These are phyloP conservation scores for Oligia strigilis DNA, from an alignment of 2,888 invertebrate genomes.

Conservation along the genomic window DNA sequence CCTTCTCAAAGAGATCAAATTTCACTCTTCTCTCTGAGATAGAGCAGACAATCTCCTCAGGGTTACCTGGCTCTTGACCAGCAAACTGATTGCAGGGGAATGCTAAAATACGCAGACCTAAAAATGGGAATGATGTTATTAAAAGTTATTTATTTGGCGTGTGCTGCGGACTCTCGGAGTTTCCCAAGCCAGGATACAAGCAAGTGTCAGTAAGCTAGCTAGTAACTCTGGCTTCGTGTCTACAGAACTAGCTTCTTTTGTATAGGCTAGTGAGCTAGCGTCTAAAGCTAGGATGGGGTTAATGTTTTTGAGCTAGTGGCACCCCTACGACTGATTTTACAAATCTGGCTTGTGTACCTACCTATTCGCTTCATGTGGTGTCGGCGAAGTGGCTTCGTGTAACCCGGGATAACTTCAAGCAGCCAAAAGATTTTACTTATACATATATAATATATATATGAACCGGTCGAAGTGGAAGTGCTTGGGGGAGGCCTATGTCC, in stretches of 20 bases:
- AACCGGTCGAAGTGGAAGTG: no score
- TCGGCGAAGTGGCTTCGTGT: neutral
- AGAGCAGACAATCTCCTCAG: slow-evolving; percentile 92
- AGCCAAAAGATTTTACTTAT: slow-evolving; percentile 16
- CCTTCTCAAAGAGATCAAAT: slow-evolving; percentile 93
- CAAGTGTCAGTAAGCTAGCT: neutral
- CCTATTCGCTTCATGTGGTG: neutral
- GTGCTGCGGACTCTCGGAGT: neutral
- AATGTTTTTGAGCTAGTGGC: neutral
- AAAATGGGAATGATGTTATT: slow-evolving; percentile 38
- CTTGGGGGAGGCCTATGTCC: no score
- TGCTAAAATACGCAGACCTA: slow-evolving; percentile 94
- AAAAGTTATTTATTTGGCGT: neutral
- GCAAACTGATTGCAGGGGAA: slow-evolving; percentile 97
- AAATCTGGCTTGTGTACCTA: neutral
- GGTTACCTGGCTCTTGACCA: slow-evolving; percentile 92
- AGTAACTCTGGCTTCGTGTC: neutral
- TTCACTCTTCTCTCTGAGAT: slow-evolving; percentile 91
- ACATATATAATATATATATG: no score
- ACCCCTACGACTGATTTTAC: neutral
- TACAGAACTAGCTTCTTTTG: neutral
- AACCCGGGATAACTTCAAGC: neutral
- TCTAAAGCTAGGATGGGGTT: neutral
- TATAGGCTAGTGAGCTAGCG: neutral
- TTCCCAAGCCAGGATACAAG: neutral